Percentiles rank a stretch among this genome's conserved stretches.
Evolutionary conservation across 1,140 invertebrate species (phyloP).

Genomic region (Drosophila pachea): DNA sequence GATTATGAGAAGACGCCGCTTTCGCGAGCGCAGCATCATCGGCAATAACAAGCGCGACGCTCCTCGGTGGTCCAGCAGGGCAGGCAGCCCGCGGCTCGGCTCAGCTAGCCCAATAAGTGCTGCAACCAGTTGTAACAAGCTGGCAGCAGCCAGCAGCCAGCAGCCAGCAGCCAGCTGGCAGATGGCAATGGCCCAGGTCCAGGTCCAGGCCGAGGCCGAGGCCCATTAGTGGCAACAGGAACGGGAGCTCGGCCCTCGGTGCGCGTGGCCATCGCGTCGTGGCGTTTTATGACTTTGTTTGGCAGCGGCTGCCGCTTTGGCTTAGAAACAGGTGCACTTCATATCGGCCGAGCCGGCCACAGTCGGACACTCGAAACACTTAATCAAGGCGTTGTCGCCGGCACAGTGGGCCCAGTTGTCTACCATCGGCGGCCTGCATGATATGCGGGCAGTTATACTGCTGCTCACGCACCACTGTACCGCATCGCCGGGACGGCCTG

Average conservation of each 20-base stretch:
- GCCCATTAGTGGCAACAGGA: background rate
- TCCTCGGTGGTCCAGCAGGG: slow-evolving; percentile 58
- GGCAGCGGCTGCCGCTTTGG: slow-evolving; percentile 51
- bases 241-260: slow-evolving; percentile 34
- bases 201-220: too few relatives aligned
- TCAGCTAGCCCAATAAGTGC: slow-evolving; percentile 10
- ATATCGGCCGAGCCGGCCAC: slow-evolving; percentile 59
- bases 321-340: slow-evolving; percentile 76
- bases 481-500: slow-evolving; percentile 35
- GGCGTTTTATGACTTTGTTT: slow-evolving; percentile 77
- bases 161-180: background rate
- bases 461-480: slow-evolving; percentile 15
- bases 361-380: slow-evolving; percentile 70
- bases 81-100: slow-evolving; percentile 44
- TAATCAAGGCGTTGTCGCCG: slow-evolving; percentile 67
- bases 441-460: background rate
- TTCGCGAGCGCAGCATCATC: slow-evolving; percentile 57
- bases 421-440: background rate
- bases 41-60: slow-evolving; percentile 63
- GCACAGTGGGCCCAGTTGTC: slow-evolving; percentile 34
- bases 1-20: slow-evolving; percentile 52
- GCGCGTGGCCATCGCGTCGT: slow-evolving; percentile 56
- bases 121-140: slow-evolving; percentile 72
- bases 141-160: slow-evolving; percentile 40
- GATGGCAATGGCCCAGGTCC: background rate